Evolutionary conservation across 2,797 vertebrate species (phyloP), one percentile per base, ranked within the genome.

Genomic region (Paratrypauchen microcephalus): DNA sequence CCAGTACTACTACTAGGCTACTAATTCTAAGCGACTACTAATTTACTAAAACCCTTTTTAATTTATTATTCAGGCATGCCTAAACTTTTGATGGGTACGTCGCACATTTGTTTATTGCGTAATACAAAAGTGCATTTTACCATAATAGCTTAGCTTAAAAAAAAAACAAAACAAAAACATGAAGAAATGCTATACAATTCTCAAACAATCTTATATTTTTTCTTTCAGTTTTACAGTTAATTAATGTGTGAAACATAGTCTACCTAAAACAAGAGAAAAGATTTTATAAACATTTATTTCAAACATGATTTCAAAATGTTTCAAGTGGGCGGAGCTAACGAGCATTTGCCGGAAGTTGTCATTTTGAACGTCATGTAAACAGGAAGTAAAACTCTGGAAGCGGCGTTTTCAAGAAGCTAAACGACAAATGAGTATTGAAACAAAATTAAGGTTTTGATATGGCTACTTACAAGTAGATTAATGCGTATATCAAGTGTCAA

Each of bases 361-460:
- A 61, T 72, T 70, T 9, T 0, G 4, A 0, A 81, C 84, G 83
- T 90, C 78, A 86, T 6, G 62, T 59, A 85, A 90, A 78, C 86
- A 81, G 90, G 90, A 92, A 91, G 80, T 86, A 0, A 0, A 15
- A 26, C 16, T 12, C 32, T 1, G 32, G 70, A 82, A 70, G 90
- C 92, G 90, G 83, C 69, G 24, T 76, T 66, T 92, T 93, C 73
- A 90, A 75, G 62, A 80, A 39, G 76, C 69, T 71, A 65, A 50
- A 61, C 5, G 73, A 39, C 23, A 69, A 36, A 57, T 62, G 2
- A 24, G 26, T 63, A 18, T n/a, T 36, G 7, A 0, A 57, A 16
- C 15, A 21, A 3, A 6, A 8, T 4, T 26, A 32, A 66, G n/a
- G 30, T 2, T 55, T 1, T 1, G 28, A 1, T 41, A 69, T 21